Percentiles rank a stretch among this genome's conserved stretches.
Evolutionary conservation across 2,888 invertebrate genomes (phyloP).

Genomic region (Acronicta aceris): DNA sequence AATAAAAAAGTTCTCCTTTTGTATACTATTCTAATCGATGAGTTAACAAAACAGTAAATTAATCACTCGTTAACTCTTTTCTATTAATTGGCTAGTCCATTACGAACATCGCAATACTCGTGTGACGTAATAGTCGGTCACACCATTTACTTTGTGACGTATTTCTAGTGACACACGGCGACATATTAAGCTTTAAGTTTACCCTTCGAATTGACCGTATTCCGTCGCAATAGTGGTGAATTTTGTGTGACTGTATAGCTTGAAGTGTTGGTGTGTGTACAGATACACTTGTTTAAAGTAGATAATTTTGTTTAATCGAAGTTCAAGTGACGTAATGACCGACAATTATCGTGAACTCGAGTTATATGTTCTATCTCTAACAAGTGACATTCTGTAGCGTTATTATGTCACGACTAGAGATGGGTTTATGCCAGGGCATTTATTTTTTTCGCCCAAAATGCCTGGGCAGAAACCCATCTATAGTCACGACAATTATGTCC

Average conservation of each 20-base stretch:
- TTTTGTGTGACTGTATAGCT: no score
- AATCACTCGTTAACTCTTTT: not conserved
- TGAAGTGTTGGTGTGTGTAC: no score
- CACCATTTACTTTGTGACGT: slow-evolving; percentile 19
- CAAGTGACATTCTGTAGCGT: not conserved
- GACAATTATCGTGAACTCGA: slow-evolving; percentile 6
- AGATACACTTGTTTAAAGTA: not conserved
- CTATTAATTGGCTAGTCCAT: slow-evolving; percentile 5
- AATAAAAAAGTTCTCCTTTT: no score
- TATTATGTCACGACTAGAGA: no score
- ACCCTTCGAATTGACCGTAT: not conserved
- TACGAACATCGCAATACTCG: slow-evolving; percentile 13
- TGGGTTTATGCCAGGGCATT: no score
- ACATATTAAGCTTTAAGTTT: not conserved
- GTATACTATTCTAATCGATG: no score
- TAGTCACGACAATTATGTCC: no score
- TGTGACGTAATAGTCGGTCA: slow-evolving; percentile 5
- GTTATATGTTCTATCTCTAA: not conserved
- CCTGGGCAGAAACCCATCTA: no score
- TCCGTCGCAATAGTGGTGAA: no score
- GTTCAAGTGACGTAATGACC: not conserved
- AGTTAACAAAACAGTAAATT: not conserved
- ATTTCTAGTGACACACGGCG: not conserved
- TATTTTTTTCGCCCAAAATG: no score
- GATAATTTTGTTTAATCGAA: not conserved